A percentile compares a stretch with the other conserved stretches of the same genome.
Conservation (phyloP, 2,113 vertebrate genomes). For the Eleginops maclovinus region DNA sequence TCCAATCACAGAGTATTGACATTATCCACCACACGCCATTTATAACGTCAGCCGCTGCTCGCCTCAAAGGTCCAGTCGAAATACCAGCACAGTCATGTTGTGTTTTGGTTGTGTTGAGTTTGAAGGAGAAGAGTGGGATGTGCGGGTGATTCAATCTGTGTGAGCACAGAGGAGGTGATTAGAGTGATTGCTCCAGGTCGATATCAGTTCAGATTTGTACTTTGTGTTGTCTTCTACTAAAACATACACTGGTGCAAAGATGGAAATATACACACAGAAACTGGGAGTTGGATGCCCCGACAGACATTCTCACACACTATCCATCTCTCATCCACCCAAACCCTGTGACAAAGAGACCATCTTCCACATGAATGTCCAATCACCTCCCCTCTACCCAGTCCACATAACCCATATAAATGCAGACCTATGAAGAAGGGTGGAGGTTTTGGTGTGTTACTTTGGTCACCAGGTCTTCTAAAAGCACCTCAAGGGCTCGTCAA, state of each 20-base stretch:
- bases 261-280: not conserved
- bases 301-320: not conserved
- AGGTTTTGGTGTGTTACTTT: constrained; percentile 47
- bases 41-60: constrained; percentile 67
- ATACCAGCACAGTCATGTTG: constrained; percentile 77
- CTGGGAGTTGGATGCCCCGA: not conserved
- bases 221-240: constrained; percentile 10
- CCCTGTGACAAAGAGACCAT: constrained; percentile 18
- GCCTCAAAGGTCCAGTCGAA: constrained; percentile 71
- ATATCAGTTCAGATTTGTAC: constrained; percentile 19
- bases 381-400: constrained; percentile 13
- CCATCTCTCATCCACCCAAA: constrained; percentile 6
- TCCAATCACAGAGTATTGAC: constrained; percentile 83
- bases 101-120: constrained; percentile 66
- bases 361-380: constrained; percentile 51
- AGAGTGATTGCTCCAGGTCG: constrained; percentile 18
- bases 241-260: constrained; percentile 17
- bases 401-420: constrained; percentile 13
- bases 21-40: constrained; percentile 78
- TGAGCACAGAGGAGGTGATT: constrained; percentile 16
- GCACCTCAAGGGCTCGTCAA: constrained; percentile 73
- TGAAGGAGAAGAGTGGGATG: constrained; percentile 2
- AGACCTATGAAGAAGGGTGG: not conserved
- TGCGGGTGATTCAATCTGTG: constrained; percentile 18
- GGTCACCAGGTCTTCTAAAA: constrained; percentile 56